Evolutionary conservation across 2,888 invertebrate genomes (phyloP).

Genomic region (Mesodorylaimus sp.): DNA sequence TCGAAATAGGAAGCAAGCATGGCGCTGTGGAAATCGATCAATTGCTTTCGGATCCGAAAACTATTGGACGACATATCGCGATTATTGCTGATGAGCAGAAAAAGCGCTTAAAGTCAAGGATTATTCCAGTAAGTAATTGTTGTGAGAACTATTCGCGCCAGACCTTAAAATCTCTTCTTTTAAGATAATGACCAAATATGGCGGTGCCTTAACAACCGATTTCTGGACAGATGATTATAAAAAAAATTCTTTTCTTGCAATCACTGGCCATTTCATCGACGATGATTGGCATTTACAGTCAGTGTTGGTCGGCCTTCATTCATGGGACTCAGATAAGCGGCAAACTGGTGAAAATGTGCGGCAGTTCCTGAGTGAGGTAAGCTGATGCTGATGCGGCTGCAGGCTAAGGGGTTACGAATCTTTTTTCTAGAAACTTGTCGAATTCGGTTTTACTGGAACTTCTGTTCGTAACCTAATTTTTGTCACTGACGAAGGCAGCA

Average conservation of each 20-base stretch:
- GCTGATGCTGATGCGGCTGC: too few species aligned
- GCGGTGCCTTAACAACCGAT: neutral
- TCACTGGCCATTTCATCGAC: neutral
- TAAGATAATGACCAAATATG: neutral
- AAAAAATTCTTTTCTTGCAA: neutral
- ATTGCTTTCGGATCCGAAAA: neutral
- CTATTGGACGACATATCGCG: neutral
- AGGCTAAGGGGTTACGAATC: too few species aligned
- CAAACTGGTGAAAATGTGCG: neutral
- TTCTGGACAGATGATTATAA: neutral
- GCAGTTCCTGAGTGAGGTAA: neutral
- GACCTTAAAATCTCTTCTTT: too few species aligned
- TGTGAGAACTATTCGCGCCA: too few species aligned
- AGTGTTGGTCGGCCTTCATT: neutral
- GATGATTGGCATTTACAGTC: neutral
- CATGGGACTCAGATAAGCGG: neutral
- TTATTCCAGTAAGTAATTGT: too few species aligned
- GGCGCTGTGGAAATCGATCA: neutral
- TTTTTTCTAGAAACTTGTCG: neutral
- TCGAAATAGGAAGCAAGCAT: neutral
- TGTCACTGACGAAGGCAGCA: neutral
- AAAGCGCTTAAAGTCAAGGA: too few species aligned
- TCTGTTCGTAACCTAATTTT: neutral
- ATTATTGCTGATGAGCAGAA: too few species aligned
- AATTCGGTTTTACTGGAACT: neutral